Evolutionary conservation across 2,797 vertebrate genomes (phyloP), one percentile per base, ranked within the genome.

Genomic region (Sternotherus odoratus): DNA sequence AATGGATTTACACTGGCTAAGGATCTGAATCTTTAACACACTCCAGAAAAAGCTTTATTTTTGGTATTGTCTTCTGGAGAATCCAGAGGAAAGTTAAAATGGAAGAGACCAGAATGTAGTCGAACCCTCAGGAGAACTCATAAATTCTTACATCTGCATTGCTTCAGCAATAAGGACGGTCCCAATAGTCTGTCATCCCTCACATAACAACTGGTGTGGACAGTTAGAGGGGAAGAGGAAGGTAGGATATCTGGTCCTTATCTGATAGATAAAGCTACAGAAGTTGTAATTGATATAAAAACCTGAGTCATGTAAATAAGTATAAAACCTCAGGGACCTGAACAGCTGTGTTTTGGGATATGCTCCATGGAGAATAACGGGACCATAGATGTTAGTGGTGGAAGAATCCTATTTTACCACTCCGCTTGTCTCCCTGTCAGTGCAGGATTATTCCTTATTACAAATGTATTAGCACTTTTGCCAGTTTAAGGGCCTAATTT

Each of bases 31-130:
- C 36, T 82, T 16, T 8, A 13, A 5, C 23, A 2, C 2, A 4
- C 0, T 26, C 19, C 30, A 10, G 4, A 0, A 43, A 26, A 46
- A 6, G 3, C 2, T 6, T 12, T 82, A 16, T 46, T 17, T 4
- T 8, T 21, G 36, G 79, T 21, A 4, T 75, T 8, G 2, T 66
- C 63, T 54, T 28, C 60, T n/a, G 54, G 21, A 51, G 30, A 72
- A 75, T 24, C 36, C 36, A 23, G 66, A 69, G 66, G n/a, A 69
- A n/a, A 5, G 11, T 69, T 69, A 36, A 69, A 69, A 39, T 39
- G 66, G 66, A 69, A 69, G 17, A 69, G 74, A 16, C 82, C 0
- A 0, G 69, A 43, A 79, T 21, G 23, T 5, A 54, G 19, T n/a
- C 9, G 26, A 39, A 53, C 51, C 30, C 8, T 43, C 50, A 82